Percentiles rank a stretch among this genome's conserved stretches.
Conservation (phyloP, 2,888 invertebrate species). For the Spisula solida region DNA sequence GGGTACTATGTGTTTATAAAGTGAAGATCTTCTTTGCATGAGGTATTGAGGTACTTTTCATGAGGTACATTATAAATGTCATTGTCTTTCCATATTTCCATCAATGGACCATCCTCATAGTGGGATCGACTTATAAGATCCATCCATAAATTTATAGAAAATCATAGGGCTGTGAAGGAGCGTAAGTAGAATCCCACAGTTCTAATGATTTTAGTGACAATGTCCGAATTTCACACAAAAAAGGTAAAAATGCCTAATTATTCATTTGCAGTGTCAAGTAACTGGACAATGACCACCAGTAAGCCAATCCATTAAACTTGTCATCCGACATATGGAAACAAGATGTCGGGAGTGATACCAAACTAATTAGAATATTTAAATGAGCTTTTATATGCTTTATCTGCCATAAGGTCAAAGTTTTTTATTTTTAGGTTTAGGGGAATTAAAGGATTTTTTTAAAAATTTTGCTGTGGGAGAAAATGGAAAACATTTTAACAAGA, state of each 20-base stretch:
- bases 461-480: too few species aligned
- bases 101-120: background rate
- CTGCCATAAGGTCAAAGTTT: background rate
- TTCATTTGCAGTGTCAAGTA: constrained; percentile 6
- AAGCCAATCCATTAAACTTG: constrained; percentile 1
- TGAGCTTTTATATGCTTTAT: background rate
- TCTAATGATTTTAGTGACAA: background rate
- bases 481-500: too few species aligned
- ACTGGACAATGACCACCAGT: constrained; percentile 7
- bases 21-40: background rate
- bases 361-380: constrained; percentile 21
- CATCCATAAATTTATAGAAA: too few species aligned
- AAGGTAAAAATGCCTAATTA: background rate
- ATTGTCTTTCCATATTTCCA: background rate
- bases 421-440: too few species aligned
- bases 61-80: background rate
- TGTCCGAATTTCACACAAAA: background rate
- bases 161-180: too few species aligned
- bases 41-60: background rate
- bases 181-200: background rate
- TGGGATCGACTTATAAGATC: too few species aligned
- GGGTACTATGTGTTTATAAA: background rate
- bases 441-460: too few species aligned
- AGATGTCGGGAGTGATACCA: constrained; percentile 8
- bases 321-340: background rate